Conservation (phyloP, 2,888 invertebrate species). For the Euzetes globulus region DNA sequence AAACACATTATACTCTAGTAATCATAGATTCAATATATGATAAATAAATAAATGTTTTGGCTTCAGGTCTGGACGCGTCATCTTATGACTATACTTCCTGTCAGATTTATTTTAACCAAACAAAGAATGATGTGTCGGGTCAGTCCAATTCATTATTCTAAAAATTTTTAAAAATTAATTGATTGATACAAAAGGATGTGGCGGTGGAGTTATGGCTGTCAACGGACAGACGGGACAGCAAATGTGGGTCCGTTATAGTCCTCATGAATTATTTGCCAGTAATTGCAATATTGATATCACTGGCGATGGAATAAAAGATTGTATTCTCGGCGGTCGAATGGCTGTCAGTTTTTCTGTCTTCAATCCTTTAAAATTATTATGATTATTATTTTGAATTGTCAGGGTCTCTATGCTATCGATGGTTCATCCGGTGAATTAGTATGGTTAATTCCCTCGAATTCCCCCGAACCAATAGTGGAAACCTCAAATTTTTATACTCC, state of each 20-base stretch:
- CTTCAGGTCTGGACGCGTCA: slow-evolving; percentile 51
- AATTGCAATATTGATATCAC: slow-evolving; percentile 65
- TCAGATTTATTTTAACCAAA: slow-evolving; percentile 55
- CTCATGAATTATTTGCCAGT: slow-evolving; percentile 63
- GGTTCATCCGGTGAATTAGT: slow-evolving; percentile 34
- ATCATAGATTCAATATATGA: too few species aligned
- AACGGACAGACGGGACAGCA: slow-evolving; percentile 62
- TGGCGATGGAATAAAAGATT: slow-evolving; percentile 61
- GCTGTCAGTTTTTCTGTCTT: slow-evolving; percentile 54
- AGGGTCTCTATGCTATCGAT: slow-evolving; percentile 37
- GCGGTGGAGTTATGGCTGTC: slow-evolving; percentile 67
- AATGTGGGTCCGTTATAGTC: slow-evolving; percentile 66
- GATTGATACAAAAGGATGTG: slow-evolving; percentile 50
- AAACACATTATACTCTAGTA: too few species aligned
- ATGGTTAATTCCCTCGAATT: slow-evolving; percentile 31
- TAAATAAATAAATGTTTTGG: too few species aligned
- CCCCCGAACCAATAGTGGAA: slow-evolving; percentile 38
- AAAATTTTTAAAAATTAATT: background rate
- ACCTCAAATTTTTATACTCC: slow-evolving; percentile 57
- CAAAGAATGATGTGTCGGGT: slow-evolving; percentile 29
- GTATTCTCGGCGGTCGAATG: slow-evolving; percentile 63
- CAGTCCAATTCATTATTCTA: background rate
- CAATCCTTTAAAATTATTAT: background rate
- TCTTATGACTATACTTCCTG: slow-evolving; percentile 53
- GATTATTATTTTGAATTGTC: slow-evolving; percentile 42